Base-by-base conservation (phyloP, 2,888 invertebrate genomes). In the Cephus runcator region DNA sequence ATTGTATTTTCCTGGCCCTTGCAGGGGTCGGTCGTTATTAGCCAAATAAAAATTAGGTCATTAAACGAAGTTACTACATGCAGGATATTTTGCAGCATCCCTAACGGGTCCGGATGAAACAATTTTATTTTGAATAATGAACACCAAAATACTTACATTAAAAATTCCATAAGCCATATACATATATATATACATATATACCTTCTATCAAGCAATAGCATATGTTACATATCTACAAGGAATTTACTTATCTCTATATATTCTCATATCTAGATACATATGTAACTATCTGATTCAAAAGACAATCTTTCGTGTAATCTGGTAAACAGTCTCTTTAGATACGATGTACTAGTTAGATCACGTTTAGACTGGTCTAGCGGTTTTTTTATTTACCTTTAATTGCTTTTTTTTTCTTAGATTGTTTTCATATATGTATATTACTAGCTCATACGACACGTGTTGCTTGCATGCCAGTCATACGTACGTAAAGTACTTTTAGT, bases 341-440 rank as follows among this genome's bases (percentile, higher is more conserved):
- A 73, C 85, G 86, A 86, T 86, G 86, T 83, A 80, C 87, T 81
- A 86, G 87, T 86, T 86, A 86, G 86, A 86, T 86, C 87, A 80
- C 69, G 76, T 75, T 23, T 23, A 81, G 79, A 81, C 79, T 77
- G 81, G 84, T 81, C 82, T 85, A 84, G 85, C 84, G 85, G 83
- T 85, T 84, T 80, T 81, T 85, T 82, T 81, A 79, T 78, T 77
- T 36, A 33, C 6, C 9, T 56, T 40, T 15, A 15, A 6, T 15
- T 23, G 2, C 15, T 56, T 56, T 15, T 15, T 40, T 56, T 56
- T 56, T 56, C 6, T 56, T 56, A 12, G 3, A 35, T 56, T 56
- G 0, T 23, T 9, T 56, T 23, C 31, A 34, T 34, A 73, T 30
- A 68, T 34, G 33, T 23, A 33, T 69, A 35, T 34, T 23, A 31